phyloP scores from a whole-genome alignment of 2,888 invertebrate genomes.

The Lottia scabra region DNA sequence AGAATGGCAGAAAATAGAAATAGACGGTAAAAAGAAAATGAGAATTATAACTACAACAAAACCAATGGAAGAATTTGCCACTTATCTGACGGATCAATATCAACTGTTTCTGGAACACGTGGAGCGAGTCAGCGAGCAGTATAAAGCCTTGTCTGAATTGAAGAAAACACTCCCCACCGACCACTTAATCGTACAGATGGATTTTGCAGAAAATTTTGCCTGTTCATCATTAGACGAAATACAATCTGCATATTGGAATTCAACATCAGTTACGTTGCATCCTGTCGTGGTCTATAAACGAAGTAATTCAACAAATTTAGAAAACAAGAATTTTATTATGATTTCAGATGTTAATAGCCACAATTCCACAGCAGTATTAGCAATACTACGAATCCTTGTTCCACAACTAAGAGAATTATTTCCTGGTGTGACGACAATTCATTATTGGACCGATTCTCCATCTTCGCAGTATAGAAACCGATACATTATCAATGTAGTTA shows the following conservation, averaged over 20 bases:
- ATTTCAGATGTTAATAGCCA: conserved; percentile 23
- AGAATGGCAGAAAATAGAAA: conserved; percentile 24
- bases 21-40: conserved; percentile 30
- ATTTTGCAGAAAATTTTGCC: conserved; percentile 34
- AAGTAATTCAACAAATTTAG: too few species aligned
- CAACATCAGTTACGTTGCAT: too few species aligned
- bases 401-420: too few species aligned
- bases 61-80: conserved; percentile 17
- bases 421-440: too few species aligned
- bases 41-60: conserved; percentile 19
- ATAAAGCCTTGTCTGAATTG: conserved; percentile 19
- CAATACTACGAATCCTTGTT: conserved; percentile 21
- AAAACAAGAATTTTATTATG: conserved; percentile 18
- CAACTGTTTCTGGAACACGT: conserved; percentile 21
- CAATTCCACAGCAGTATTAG: conserved; percentile 21
- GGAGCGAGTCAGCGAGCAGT: conserved; percentile 22
- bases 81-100: conserved; percentile 18
- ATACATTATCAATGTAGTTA: conserved; percentile 27
- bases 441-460: conserved; percentile 38
- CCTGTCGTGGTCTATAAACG: too few species aligned
- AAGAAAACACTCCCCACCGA: conserved; percentile 22
- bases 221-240: conserved; percentile 19
- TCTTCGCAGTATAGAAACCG: conserved; percentile 34
- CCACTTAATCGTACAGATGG: conserved; percentile 31
- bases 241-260: too few species aligned